Conservation (phyloP, 1,140 invertebrate genomes). For the Drosophila parabipectinata region DNA sequence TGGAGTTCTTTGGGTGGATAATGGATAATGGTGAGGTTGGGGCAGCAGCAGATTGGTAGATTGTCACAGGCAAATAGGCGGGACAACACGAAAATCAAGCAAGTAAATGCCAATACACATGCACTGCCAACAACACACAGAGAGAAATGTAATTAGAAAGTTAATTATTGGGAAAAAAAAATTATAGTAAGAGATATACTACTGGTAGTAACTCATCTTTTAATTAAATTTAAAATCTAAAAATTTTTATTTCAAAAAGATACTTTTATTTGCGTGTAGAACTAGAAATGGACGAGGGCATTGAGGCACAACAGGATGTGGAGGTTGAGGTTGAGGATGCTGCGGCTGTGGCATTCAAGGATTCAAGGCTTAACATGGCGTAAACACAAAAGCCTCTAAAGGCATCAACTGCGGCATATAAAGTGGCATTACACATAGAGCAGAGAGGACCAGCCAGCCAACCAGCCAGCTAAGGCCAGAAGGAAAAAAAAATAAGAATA, state of each 20-base stretch:
- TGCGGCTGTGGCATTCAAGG: slow-evolving; percentile 73
- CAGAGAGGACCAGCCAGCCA: slow-evolving; percentile 44
- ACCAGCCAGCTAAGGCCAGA: slow-evolving; percentile 37
- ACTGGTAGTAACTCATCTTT: neutral
- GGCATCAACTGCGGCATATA: slow-evolving; percentile 82
- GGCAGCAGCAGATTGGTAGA: slow-evolving; percentile 42
- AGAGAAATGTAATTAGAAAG: neutral
- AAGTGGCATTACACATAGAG: slow-evolving; percentile 75
- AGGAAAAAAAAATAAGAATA: neutral
- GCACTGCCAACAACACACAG: slow-evolving; percentile 40
- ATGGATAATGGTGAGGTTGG: neutral
- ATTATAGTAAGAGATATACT: too few species aligned
- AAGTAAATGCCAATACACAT: slow-evolving; percentile 82
- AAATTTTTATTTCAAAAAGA: neutral
- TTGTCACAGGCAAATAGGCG: slow-evolving; percentile 78
- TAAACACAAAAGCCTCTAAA: slow-evolving; percentile 83
- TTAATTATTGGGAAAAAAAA: too few species aligned
- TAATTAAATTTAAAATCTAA: neutral
- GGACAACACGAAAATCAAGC: slow-evolving; percentile 80
- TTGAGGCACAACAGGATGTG: slow-evolving; percentile 4
- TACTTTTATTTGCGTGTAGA: slow-evolving; percentile 28
- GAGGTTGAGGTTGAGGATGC: slow-evolving; percentile 9
- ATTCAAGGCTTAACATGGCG: slow-evolving; percentile 81
- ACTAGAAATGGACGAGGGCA: slow-evolving; percentile 33
- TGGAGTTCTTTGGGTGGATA: slow-evolving; percentile 5